Evolutionary conservation across 2,888 invertebrate species (phyloP).

Genomic region (Gandaritis pyraliata): DNA sequence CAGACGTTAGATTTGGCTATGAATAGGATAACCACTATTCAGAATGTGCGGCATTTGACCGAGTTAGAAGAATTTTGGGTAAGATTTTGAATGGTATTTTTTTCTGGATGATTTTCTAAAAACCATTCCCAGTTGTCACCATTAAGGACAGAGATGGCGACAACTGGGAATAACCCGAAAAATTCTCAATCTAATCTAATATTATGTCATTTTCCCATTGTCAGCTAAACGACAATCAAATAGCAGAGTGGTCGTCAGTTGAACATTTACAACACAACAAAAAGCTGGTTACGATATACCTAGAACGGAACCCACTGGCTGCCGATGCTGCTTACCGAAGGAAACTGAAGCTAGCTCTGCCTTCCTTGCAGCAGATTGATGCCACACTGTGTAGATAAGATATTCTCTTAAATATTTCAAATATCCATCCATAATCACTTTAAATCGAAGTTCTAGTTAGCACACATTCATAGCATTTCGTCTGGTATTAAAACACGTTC

Average conservation of each 20-base stretch:
- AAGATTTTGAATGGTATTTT: slow-evolving; percentile 51
- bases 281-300: slow-evolving; percentile 92
- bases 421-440: too few species aligned
- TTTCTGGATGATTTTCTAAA: neutral
- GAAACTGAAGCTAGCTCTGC: slow-evolving; percentile 94
- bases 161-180: neutral
- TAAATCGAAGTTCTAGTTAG: too few species aligned
- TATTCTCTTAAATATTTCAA: neutral
- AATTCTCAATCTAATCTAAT: neutral
- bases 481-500: too few species aligned
- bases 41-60: slow-evolving; percentile 90
- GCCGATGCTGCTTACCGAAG: slow-evolving; percentile 93
- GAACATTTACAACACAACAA: slow-evolving; percentile 88
- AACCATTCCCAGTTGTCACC: too few species aligned
- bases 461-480: too few species aligned
- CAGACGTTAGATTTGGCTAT: slow-evolving; percentile 95
- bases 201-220: slow-evolving; percentile 1
- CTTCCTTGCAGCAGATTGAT: slow-evolving; percentile 96
- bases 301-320: slow-evolving; percentile 96
- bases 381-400: slow-evolving; percentile 94
- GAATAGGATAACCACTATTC: slow-evolving; percentile 92
- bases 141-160: too few species aligned
- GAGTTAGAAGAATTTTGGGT: slow-evolving; percentile 98
- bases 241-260: slow-evolving; percentile 93
- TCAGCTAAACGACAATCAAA: slow-evolving; percentile 95